Conservation (phyloP, 2,888 invertebrate genomes). For the Thelaira solivaga region DNA sequence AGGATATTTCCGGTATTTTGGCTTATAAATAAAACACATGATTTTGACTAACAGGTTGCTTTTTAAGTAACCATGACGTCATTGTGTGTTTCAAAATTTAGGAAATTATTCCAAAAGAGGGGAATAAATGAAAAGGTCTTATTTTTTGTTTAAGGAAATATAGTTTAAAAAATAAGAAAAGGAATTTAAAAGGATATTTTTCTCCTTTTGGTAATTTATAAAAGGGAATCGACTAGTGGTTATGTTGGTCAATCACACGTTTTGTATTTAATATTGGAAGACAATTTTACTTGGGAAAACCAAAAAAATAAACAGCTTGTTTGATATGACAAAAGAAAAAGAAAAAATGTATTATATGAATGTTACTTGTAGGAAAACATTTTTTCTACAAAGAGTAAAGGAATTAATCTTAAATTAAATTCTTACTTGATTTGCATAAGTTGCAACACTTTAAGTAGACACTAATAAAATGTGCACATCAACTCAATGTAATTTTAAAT, state of each 20-base stretch:
- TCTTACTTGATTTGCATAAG: no score
- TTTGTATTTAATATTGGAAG: not conserved
- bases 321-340: not conserved
- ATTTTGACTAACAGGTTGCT: constrained; percentile 59
- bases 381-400: no score
- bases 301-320: no score
- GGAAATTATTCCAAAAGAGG: constrained; percentile 28
- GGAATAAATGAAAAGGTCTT: not conserved
- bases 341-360: no score
- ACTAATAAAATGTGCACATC: no score
- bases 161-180: not conserved
- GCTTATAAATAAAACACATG: constrained; percentile 15
- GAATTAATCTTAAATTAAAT: no score
- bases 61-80: constrained; percentile 48
- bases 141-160: not conserved
- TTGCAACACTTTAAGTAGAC: no score
- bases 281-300: no score
- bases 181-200: not conserved
- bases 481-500: no score
- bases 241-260: not conserved
- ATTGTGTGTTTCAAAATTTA: not conserved
- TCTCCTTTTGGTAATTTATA: not conserved
- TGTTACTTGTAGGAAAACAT: not conserved
- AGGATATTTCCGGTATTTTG: constrained; percentile 44
- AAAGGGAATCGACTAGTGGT: not conserved